Evolutionary conservation across 2,113 vertebrate species (phyloP).

Genomic region (Trochalopteron elliotii): DNA sequence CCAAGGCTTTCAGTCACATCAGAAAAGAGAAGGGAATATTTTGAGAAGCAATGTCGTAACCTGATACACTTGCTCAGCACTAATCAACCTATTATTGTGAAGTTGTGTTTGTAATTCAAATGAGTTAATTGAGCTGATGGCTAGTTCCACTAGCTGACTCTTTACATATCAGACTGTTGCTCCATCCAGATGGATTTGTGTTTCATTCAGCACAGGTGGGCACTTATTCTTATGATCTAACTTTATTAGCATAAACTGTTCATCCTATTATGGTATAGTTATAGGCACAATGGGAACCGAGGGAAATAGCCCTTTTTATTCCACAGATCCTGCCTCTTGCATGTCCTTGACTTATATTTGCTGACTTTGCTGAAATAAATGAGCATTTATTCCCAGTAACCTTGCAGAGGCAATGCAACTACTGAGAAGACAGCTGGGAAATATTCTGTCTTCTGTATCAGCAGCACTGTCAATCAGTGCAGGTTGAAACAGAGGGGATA

Average conservation of each 20-base stretch:
- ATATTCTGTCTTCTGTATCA: background rate
- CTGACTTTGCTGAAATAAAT: conserved; percentile 60
- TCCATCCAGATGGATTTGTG: conserved; percentile 41
- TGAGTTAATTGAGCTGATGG: conserved; percentile 37
- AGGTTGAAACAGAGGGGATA: background rate
- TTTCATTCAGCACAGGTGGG: conserved; percentile 57
- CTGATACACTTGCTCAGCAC: conserved; percentile 27
- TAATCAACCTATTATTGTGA: conserved; percentile 38
- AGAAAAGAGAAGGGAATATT: background rate
- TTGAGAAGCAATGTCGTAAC: background rate
- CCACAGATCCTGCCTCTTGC: conserved; percentile 42
- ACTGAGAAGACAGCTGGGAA: conserved; percentile 30
- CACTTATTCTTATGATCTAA: conserved; percentile 54
- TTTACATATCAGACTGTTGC: background rate
- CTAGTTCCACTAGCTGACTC: background rate
- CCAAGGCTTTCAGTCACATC: background rate
- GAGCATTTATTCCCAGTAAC: conserved; percentile 49
- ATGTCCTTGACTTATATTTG: conserved; percentile 47
- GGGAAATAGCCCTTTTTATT: conserved; percentile 40
- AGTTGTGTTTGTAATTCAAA: conserved; percentile 39
- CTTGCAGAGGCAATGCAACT: conserved; percentile 36
- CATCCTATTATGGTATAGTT: conserved; percentile 23
- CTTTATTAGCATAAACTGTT: conserved; percentile 61
- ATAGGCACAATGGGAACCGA: conserved; percentile 38
- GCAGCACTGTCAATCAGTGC: background rate